A percentile compares a stretch with the other conserved stretches of the same genome.
Evolutionary conservation across 2,797 vertebrate species (phyloP).

Genomic region (Diceros bicornis): DNA sequence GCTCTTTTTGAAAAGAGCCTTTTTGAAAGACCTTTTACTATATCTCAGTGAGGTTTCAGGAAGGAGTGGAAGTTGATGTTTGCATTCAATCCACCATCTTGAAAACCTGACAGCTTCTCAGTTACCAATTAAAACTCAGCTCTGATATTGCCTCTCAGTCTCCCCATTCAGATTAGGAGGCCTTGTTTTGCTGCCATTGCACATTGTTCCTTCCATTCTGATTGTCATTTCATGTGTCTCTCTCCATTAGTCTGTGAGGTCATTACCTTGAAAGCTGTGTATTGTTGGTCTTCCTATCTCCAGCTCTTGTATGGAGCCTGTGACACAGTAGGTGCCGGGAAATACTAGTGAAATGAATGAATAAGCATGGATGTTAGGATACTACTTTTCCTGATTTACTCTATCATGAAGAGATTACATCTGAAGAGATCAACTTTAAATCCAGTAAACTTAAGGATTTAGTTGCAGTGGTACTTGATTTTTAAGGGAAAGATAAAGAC

Average conservation of each 20-base stretch:
- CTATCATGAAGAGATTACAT: slow-evolving; percentile 10
- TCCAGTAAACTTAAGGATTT: not conserved
- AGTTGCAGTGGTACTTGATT: slow-evolving; percentile 2
- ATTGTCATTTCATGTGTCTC: not conserved
- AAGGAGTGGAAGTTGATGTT: not conserved
- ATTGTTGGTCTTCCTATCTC: not conserved
- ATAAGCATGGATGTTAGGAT: not conserved
- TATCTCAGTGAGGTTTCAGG: slow-evolving; percentile 15
- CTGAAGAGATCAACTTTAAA: too few species aligned
- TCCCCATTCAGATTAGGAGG: not conserved
- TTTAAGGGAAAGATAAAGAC: slow-evolving; percentile 38
- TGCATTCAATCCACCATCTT: not conserved
- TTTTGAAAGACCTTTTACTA: not conserved
- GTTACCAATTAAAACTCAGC: not conserved
- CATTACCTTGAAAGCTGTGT: not conserved
- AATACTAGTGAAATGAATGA: slow-evolving; percentile 1
- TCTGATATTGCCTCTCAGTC: not conserved
- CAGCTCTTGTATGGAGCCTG: not conserved
- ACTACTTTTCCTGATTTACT: not conserved
- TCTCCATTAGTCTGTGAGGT: not conserved
- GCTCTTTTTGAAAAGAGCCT: slow-evolving; percentile 22
- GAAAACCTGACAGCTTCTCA: not conserved
- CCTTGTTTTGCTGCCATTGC: not conserved
- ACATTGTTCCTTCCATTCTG: not conserved
- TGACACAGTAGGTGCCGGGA: not conserved